These are phyloP conservation scores for Spilosoma lubricipeda DNA, from an alignment of 2,888 invertebrate species.

Conservation along the genomic window DNA sequence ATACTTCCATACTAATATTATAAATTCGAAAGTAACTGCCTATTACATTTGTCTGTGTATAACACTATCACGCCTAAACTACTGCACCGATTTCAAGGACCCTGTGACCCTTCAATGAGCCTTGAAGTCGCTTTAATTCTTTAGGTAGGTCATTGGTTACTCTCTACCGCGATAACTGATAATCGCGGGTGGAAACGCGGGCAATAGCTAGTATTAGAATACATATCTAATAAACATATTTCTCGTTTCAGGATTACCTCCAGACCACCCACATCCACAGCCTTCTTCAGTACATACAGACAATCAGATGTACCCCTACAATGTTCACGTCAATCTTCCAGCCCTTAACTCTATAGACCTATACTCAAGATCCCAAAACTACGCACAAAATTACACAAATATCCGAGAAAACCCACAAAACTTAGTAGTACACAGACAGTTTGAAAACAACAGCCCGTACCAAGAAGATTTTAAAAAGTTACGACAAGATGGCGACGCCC, in stretches of 20 bases:
- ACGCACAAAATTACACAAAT: constrained; percentile 65
- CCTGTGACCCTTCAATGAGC: no score
- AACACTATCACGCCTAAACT: no score
- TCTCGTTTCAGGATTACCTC: constrained; percentile 68
- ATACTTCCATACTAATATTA: no score
- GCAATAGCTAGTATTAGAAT: neutral
- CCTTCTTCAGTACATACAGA: constrained; percentile 56
- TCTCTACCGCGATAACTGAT: no score
- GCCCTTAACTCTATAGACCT: constrained; percentile 65
- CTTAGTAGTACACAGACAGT: constrained; percentile 75
- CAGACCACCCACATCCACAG: constrained; percentile 58
- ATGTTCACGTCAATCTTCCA: constrained; percentile 66
- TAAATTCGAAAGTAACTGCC: no score
- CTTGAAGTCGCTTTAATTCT: no score
- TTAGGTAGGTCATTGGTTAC: no score
- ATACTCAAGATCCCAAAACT: constrained; percentile 70
- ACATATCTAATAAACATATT: neutral
- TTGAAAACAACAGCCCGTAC: constrained; percentile 70
- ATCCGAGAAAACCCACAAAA: constrained; percentile 78
- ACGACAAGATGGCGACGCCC: constrained; percentile 56
- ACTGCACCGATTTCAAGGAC: no score
- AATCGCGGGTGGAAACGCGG: no score
- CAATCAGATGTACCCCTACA: constrained; percentile 69
- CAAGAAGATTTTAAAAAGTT: constrained; percentile 71
- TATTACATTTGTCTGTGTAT: no score